These are phyloP conservation scores for Silurus lanzhouensis DNA, from an alignment of 2,797 vertebrate genomes.

Conservation along the genomic window DNA sequence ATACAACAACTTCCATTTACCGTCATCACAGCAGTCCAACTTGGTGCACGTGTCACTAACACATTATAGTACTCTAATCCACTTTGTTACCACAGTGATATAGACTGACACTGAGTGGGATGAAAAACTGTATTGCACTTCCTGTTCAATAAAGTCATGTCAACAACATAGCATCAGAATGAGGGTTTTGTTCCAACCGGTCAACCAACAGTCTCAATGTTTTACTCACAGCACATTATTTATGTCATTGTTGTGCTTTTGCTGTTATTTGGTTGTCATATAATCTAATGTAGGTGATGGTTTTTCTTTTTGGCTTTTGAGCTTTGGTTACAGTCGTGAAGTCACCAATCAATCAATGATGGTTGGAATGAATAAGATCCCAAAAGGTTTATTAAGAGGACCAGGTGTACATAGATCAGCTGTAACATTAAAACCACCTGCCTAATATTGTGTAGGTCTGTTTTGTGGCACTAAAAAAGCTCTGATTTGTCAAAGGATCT, in stretches of 20 bases:
- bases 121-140: conserved; percentile 11
- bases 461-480: too few species aligned
- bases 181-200: neutral
- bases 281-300: conserved; percentile 4
- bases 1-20: conserved; percentile 15
- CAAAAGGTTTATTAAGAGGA: conserved; percentile 27
- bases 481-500: too few species aligned
- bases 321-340: conserved; percentile 15
- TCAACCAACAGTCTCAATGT: neutral
- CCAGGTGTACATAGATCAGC: conserved; percentile 12
- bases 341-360: neutral
- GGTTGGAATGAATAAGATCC: conserved; percentile 28
- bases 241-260: neutral
- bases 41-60: conserved; percentile 14
- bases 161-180: conserved; percentile 2
- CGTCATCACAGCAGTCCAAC: conserved; percentile 21
- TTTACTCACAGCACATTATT: neutral
- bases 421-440: too few species aligned
- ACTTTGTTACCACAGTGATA: conserved; percentile 25
- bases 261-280: neutral
- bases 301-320: neutral
- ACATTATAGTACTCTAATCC: conserved; percentile 18
- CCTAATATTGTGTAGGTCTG: too few species aligned
- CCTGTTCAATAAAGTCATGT: conserved; percentile 9
- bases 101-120: conserved; percentile 33